Base-by-base conservation (phyloP, 2,888 invertebrate species). In the Sclerodermus sp. region DNA sequence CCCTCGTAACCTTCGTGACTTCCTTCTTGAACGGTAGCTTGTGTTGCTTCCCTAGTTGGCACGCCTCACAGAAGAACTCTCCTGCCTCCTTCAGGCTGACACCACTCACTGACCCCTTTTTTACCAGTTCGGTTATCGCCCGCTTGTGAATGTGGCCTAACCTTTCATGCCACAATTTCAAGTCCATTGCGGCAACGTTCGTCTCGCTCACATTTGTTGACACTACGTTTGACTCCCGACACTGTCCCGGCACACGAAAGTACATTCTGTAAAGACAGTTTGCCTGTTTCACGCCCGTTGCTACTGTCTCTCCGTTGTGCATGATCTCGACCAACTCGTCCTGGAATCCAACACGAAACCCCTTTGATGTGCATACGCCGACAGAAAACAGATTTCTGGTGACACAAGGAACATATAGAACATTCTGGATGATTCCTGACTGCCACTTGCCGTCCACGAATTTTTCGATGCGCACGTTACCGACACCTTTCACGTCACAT, bases 371-470 rank as follows among this genome's bases (percentile, higher is more conserved):
- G 36, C 53, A 55, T 3, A 54, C 50, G 12, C 58, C 58, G 6
- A 64, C 54, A 1, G 64, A 67, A 41, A 66, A 59, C 31, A 67
- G 48, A 50, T 66, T 66, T 14, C 62, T 60, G 6, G 38, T 42
- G 4, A 64, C 9, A 16, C 49, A 40, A 1, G 63, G 62, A 10
- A 64, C 63, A 45, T 54, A 59, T 17, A 62, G 44, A 1, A 67
- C 66, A 43, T 62, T 43, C 12, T 60, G 51, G 8, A 55, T 60
- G 0, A 36, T 42, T 0, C 49, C 50, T 3, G 36, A n/a, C 6
- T 31, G 18, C 58, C 60, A 59, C 37, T 40, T 23, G 9, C 57
- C 57, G 12, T 58, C 29, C 8, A 60, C 45, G 0, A 49, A 42
- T 16, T 47, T 60, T 18, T 61, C 45, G n/a, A 64, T 54, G 1